Evolutionary conservation across 2,113 vertebrate species (phyloP).

Genomic region (Nothocercus nigrocapillus): DNA sequence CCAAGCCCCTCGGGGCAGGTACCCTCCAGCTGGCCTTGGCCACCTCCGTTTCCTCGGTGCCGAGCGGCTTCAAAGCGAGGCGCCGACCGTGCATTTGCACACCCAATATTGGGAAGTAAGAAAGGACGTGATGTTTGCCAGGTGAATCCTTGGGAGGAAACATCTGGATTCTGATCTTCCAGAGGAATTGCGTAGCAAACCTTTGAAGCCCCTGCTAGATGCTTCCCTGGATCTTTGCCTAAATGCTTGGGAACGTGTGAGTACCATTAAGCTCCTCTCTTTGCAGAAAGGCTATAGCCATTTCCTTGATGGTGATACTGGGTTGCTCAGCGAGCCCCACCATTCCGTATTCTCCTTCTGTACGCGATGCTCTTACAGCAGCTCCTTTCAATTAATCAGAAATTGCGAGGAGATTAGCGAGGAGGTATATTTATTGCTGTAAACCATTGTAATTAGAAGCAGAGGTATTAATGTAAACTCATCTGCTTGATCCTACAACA

Average conservation of each 20-base stretch:
- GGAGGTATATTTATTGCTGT: slow-evolving; percentile 16
- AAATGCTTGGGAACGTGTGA: neutral
- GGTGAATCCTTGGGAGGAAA: neutral
- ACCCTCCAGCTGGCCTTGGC: too few species aligned
- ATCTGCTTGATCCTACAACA: neutral
- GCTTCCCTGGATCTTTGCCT: neutral
- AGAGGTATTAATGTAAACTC: neutral
- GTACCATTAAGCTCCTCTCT: neutral
- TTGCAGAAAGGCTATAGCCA: neutral
- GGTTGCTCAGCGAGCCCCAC: neutral
- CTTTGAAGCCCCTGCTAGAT: neutral
- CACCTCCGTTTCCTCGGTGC: too few species aligned
- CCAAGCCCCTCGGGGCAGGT: too few species aligned
- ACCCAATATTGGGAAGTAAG: too few species aligned
- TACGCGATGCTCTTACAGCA: neutral
- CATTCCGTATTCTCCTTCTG: neutral
- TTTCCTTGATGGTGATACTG: neutral
- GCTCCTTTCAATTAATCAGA: neutral
- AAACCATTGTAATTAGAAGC: slow-evolving; percentile 34
- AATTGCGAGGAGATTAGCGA: neutral
- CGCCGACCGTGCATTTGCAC: too few species aligned
- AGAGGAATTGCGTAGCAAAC: neutral
- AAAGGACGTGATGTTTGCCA: too few species aligned
- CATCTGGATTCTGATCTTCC: fast-evolving
- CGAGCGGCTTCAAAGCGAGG: too few species aligned